A percentile compares a stretch with the other conserved stretches of the same genome.
Evolutionary conservation across 2,113 vertebrate species (phyloP).

Genomic region (Lophius piscatorius): DNA sequence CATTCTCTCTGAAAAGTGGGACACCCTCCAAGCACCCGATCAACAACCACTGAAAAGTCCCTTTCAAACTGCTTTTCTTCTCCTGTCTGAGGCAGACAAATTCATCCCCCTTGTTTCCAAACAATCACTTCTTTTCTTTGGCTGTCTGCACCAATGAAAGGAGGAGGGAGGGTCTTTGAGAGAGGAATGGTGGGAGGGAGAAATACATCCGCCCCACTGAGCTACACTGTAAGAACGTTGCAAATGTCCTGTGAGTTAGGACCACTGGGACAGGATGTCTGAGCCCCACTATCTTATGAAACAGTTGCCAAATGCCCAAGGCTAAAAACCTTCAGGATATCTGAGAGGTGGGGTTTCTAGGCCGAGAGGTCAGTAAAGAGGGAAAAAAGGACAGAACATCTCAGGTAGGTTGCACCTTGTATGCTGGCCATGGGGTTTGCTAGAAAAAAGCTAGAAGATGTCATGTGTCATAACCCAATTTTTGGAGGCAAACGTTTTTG

Average conservation of each 20-base stretch:
- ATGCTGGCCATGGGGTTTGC: constrained; percentile 23
- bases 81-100: constrained; percentile 74
- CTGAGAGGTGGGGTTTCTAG: constrained; percentile 76
- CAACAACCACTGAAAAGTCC: constrained; percentile 67
- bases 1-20: constrained; percentile 72
- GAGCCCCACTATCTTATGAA: constrained; percentile 78
- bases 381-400: constrained; percentile 53
- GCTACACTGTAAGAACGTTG: constrained; percentile 47
- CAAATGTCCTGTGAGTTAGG: constrained; percentile 67
- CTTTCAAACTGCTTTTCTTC: constrained; percentile 77
- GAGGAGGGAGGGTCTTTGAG: constrained; percentile 48
- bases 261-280: constrained; percentile 78
- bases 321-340: constrained; percentile 76
- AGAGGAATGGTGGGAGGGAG: constrained; percentile 42
- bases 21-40: constrained; percentile 70
- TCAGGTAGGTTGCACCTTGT: constrained; percentile 56
- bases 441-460: no score
- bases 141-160: constrained; percentile 62
- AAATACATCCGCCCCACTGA: constrained; percentile 61
- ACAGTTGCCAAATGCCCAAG: constrained; percentile 74
- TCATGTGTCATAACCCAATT: no score
- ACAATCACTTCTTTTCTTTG: constrained; percentile 76
- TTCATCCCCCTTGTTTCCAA: constrained; percentile 77
- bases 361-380: constrained; percentile 54
- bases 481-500: no score